A percentile compares a stretch with the other conserved stretches of the same genome.
Conservation (phyloP, 2,888 invertebrate genomes). For the Pyrgus malvae region DNA sequence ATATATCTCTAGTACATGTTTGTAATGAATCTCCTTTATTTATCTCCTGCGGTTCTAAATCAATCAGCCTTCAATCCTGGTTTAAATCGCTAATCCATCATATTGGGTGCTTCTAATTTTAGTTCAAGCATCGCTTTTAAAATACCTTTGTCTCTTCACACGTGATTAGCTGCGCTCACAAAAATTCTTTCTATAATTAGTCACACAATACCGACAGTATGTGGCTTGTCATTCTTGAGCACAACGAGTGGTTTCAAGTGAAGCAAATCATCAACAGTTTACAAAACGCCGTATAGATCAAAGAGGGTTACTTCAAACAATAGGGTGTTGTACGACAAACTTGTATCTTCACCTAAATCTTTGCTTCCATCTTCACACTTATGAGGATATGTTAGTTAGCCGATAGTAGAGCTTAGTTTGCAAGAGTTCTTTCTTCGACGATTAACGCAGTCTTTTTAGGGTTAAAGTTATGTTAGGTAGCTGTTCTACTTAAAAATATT, state of each 20-base stretch:
- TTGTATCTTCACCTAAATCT: slow-evolving; percentile 43
- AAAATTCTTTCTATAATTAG: slow-evolving; percentile 65
- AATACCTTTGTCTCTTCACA: slow-evolving; percentile 52
- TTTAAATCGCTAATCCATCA: slow-evolving; percentile 44
- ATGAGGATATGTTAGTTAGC: slow-evolving; percentile 5
- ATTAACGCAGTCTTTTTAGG: slow-evolving; percentile 32
- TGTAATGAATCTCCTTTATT: slow-evolving; percentile 12
- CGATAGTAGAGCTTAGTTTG: slow-evolving; percentile 32
- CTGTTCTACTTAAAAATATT: not conserved
- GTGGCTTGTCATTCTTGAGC: slow-evolving; percentile 50
- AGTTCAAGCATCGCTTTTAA: not conserved
- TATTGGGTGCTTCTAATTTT: slow-evolving; percentile 32
- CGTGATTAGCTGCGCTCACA: slow-evolving; percentile 54
- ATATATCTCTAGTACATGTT: slow-evolving; percentile 9
- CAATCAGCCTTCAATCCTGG: slow-evolving; percentile 40
- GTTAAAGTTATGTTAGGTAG: not conserved
- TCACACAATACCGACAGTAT: slow-evolving; percentile 52
- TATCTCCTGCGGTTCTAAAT: slow-evolving; percentile 19
- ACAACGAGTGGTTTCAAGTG: slow-evolving; percentile 52
- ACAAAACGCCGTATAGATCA: slow-evolving; percentile 73
- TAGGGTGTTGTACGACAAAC: slow-evolving; percentile 51
- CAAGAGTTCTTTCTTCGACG: slow-evolving; percentile 30
- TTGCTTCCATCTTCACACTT: slow-evolving; percentile 36
- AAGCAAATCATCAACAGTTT: slow-evolving; percentile 70
- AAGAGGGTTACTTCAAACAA: slow-evolving; percentile 71